A percentile compares a stretch with the other conserved stretches of the same genome.
Evolutionary conservation across 2,113 vertebrate genomes (phyloP).

Genomic region (Bufo bufo): DNA sequence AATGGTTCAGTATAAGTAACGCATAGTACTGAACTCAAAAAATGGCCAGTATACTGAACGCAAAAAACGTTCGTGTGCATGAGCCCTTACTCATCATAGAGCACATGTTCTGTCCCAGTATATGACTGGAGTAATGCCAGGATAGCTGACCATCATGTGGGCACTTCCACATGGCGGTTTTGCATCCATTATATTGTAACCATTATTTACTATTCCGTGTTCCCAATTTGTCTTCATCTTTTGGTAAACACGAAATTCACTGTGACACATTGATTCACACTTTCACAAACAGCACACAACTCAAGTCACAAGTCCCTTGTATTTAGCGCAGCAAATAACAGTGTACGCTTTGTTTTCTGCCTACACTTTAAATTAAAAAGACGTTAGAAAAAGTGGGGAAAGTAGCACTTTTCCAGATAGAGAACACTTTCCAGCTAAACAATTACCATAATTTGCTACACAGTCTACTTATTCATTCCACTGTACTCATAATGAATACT

Average conservation of each 20-base stretch:
- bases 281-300: constrained; percentile 24
- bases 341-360: constrained; percentile 42
- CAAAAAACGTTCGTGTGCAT: too few relatives aligned
- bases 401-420: constrained; percentile 47
- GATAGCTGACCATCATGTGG: not conserved
- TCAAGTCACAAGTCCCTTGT: constrained; percentile 25
- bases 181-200: not conserved
- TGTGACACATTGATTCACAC: constrained; percentile 47
- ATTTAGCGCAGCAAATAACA: constrained; percentile 45
- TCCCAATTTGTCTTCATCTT: constrained; percentile 14
- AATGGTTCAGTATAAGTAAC: too few relatives aligned
- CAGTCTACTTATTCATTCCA: constrained; percentile 36
- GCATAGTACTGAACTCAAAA: too few relatives aligned
- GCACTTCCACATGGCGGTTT: not conserved
- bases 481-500: constrained; percentile 44
- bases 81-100: too few relatives aligned
- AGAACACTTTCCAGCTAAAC: constrained; percentile 24
- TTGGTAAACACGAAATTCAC: not conserved
- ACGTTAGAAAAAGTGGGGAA: constrained; percentile 28
- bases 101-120: too few relatives aligned
- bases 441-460: constrained; percentile 48
- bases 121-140: not conserved
- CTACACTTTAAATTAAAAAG: constrained; percentile 50
- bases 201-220: constrained; percentile 12
- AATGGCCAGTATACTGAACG: not conserved